Evolutionary conservation across 2,797 vertebrate genomes (phyloP).

Genomic region (Chelidonichthys spinosus): DNA sequence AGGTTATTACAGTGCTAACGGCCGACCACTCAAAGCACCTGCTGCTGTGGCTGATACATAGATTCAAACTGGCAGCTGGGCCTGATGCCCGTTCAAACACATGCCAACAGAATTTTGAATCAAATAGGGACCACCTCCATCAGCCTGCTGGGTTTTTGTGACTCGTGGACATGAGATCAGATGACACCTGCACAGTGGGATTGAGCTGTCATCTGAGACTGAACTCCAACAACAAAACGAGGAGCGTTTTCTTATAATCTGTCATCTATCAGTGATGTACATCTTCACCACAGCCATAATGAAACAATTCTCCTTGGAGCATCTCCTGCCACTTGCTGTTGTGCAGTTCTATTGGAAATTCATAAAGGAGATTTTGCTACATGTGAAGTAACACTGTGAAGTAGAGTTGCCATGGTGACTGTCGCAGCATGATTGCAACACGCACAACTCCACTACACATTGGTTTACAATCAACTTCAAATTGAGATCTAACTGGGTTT

Average conservation of each 20-base stretch:
- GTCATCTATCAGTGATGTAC: neutral
- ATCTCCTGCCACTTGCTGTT: conserved; percentile 11
- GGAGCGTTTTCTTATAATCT: neutral
- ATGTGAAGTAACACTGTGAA: neutral
- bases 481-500: neutral
- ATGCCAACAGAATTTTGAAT: neutral
- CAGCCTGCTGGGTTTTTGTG: conserved; percentile 35
- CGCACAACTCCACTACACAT: neutral
- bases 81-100: neutral
- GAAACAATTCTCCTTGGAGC: neutral
- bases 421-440: neutral
- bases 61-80: neutral
- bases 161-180: neutral
- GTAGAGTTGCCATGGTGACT: neutral
- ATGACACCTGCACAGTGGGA: neutral
- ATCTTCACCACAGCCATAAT: neutral
- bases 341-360: neutral
- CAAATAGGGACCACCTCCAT: conserved; percentile 34
- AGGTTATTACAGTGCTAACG: conserved; percentile 30
- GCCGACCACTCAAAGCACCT: conserved; percentile 19
- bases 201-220: neutral
- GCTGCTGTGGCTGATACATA: neutral
- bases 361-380: conserved; percentile 17
- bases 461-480: neutral
- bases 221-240: neutral